Evolutionary conservation across 2,888 invertebrate genomes (phyloP).

Genomic region (Erebia epiphron): DNA sequence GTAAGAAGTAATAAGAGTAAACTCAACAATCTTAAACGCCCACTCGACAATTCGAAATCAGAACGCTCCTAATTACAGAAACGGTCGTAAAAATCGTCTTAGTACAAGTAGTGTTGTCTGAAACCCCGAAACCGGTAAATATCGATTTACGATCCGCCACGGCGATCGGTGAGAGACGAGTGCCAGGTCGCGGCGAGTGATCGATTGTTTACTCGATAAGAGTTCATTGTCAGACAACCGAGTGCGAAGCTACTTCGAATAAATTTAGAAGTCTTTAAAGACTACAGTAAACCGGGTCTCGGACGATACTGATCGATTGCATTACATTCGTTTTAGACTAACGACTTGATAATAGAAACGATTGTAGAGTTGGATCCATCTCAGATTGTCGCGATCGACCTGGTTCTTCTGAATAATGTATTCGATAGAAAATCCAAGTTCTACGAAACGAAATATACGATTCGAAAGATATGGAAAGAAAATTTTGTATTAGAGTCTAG

Average conservation of each 20-base stretch:
- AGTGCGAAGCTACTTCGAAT: conserved; percentile 71
- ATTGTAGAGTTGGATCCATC: conserved; percentile 34
- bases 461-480: background rate
- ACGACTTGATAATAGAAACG: conserved; percentile 41
- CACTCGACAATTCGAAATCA: conserved; percentile 47
- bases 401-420: conserved; percentile 17
- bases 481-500: background rate
- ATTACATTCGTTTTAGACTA: conserved; percentile 42
- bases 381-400: conserved; percentile 27
- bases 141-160: conserved; percentile 74
- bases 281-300: conserved; percentile 58
- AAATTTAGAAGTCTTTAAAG: conserved; percentile 70
- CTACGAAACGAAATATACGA: conserved; percentile 9
- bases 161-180: conserved; percentile 67
- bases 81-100: conserved; percentile 66
- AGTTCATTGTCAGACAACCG: conserved; percentile 79
- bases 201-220: conserved; percentile 73
- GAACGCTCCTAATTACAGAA: conserved; percentile 64
- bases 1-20: conserved; percentile 27
- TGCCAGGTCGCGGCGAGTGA: conserved; percentile 73
- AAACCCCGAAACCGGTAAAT: conserved; percentile 54
- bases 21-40: conserved; percentile 29
- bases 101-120: conserved; percentile 66
- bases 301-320: conserved; percentile 51
- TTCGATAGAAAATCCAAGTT: conserved; percentile 13